These are phyloP conservation scores for Pseudocheirus occidentalis DNA, from an alignment of 2,797 vertebrate genomes.

Conservation along the genomic window DNA sequence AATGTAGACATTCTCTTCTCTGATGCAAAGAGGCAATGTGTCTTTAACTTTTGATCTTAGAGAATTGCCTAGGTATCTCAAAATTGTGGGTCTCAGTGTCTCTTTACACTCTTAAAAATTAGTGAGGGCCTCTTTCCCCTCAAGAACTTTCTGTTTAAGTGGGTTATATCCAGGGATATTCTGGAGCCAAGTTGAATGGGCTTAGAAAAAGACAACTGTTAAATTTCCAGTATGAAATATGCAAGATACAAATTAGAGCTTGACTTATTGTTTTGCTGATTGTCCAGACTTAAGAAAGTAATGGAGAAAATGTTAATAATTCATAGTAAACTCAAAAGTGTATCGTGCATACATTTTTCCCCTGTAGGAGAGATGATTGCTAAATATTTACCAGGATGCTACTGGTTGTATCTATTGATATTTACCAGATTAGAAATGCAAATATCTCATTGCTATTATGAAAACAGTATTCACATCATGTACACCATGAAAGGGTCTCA, in stretches of 20 bases:
- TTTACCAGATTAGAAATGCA: not conserved
- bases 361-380: not conserved
- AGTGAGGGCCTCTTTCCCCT: not conserved
- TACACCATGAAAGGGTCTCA: not conserved
- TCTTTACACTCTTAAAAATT: not conserved
- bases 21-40: not conserved
- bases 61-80: not conserved
- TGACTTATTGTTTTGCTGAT: not conserved
- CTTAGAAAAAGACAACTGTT: not conserved
- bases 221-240: not conserved
- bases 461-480: not conserved
- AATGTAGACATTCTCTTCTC: not conserved
- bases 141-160: not conserved
- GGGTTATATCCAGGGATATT: not conserved
- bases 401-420: not conserved
- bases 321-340: not conserved
- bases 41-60: not conserved
- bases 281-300: not conserved
- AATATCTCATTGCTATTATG: not conserved
- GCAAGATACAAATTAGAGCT: not conserved
- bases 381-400: not conserved
- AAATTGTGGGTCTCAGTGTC: not conserved
- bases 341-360: not conserved
- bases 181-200: not conserved
- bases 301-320: not conserved